Conservation (phyloP, 2,113 vertebrate species). For the Mobula birostris region DNA sequence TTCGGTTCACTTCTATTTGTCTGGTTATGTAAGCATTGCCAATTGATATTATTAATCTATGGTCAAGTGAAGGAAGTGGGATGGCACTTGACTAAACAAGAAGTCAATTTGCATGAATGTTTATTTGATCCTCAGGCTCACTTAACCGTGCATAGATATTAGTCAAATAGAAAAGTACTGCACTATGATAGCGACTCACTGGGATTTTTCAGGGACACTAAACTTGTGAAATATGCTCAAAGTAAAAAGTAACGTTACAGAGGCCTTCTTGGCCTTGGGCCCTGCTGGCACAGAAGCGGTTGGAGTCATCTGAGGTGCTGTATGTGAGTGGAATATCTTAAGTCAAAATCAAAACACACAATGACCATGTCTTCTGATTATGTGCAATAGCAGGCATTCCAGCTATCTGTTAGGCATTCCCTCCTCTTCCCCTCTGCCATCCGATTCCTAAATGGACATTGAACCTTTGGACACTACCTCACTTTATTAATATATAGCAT, state of each 20-base stretch:
- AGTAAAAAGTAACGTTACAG: not conserved
- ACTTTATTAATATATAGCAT: too few relatives aligned
- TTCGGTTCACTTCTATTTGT: not conserved
- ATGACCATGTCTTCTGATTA: not conserved
- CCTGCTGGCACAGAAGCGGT: not conserved
- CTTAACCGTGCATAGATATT: not conserved
- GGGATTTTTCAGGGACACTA: not conserved
- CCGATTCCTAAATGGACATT: too few relatives aligned
- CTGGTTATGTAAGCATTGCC: not conserved
- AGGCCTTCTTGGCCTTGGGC: not conserved
- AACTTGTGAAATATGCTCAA: not conserved
- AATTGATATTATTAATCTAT: not conserved
- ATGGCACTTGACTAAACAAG: not conserved
- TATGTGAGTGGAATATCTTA: not conserved
- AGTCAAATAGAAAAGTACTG: not conserved
- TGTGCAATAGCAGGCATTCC: not conserved
- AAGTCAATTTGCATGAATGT: not conserved
- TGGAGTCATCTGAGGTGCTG: not conserved
- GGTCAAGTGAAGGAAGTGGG: not conserved
- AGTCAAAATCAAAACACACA: not conserved
- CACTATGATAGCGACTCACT: not conserved
- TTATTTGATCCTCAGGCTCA: not conserved
- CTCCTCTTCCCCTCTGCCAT: too few relatives aligned
- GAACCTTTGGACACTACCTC: too few relatives aligned
- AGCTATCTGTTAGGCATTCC: not conserved